Evolutionary conservation across 2,113 vertebrate species (phyloP).

Genomic region (Haliaeetus leucogaster): DNA sequence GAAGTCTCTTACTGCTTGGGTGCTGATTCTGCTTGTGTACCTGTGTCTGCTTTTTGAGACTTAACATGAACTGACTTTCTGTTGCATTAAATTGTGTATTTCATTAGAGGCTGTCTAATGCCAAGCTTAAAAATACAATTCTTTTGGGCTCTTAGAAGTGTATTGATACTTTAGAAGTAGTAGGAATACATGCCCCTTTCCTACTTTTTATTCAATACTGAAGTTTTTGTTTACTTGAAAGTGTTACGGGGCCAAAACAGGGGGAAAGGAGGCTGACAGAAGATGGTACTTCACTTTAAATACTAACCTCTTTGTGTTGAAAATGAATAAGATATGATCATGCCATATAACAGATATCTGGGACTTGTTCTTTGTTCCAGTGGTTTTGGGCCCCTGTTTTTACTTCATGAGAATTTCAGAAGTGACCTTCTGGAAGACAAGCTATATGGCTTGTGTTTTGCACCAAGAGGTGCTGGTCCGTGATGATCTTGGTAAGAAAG

Average conservation of each 20-base stretch:
- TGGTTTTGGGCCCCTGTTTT: background rate
- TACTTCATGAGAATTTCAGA: background rate
- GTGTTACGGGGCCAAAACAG: background rate
- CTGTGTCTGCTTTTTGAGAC: background rate
- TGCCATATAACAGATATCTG: background rate
- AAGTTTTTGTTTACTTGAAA: background rate
- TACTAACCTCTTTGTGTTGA: background rate
- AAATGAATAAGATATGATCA: background rate
- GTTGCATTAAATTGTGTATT: background rate
- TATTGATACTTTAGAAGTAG: background rate
- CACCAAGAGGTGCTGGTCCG: background rate
- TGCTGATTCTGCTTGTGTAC: background rate
- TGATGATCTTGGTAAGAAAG: background rate
- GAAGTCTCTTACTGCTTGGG: background rate
- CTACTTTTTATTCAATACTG: background rate
- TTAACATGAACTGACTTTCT: background rate
- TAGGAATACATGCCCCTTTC: background rate
- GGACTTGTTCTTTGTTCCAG: background rate
- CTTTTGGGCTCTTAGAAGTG: background rate
- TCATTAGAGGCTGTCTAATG: background rate
- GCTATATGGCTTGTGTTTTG: background rate
- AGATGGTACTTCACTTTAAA: background rate
- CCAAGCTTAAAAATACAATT: background rate
- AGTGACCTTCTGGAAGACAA: background rate
- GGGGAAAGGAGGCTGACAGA: background rate